Base-by-base conservation (phyloP, 2,888 invertebrate genomes). In the Cloeon dipterum region DNA sequence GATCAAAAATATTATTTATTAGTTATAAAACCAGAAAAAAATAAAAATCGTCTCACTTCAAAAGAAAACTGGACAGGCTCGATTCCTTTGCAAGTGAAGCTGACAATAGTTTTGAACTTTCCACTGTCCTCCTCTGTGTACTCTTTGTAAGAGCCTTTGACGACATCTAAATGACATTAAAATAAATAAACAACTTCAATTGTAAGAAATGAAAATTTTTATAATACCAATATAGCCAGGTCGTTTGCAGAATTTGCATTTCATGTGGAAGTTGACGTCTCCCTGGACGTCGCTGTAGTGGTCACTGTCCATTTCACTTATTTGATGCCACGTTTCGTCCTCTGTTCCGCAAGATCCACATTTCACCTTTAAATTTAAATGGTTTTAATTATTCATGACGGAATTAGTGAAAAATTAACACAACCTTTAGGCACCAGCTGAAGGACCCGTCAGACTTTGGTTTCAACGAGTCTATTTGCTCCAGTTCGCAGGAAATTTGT, bases 221-320 rank as follows among this genome's bases (percentile, higher is more conserved):
- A n/a, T 21, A 7, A 29, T 29, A 29, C 29, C 29, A 5, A 29
- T 29, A 14, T 14, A 29, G 16, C 29, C 29, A 14, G n/a, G 29
- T n/a, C 29, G n/a, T 16, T 29, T 29, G 14, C 29, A 29, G 29
- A 29, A 29, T 29, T 29, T 29, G 29, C 29, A 29, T 16, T 16
- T 29, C 29, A 29, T 29, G 16, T 16, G 16, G n/a, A 29, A 29
- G 14, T 29, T 29, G 5, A 29, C 29, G 14, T 29, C 29, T n/a
- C 29, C 29, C 5, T n/a, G 8, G n/a, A 29, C 7, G 16, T n/a
- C 29, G 16, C 29, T 29, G 29, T 14, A 29, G 14, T 29, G 13
- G 8, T n/a, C 16, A 5, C 29, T 14, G n/a, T 29, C 29, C 7
- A 13, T 14, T n/a, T 29, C 29, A n/a, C 13, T 5, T 14, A 29